phyloP scores from a whole-genome alignment of 2,797 vertebrate genomes.

The Phataginus tetradactyla region DNA sequence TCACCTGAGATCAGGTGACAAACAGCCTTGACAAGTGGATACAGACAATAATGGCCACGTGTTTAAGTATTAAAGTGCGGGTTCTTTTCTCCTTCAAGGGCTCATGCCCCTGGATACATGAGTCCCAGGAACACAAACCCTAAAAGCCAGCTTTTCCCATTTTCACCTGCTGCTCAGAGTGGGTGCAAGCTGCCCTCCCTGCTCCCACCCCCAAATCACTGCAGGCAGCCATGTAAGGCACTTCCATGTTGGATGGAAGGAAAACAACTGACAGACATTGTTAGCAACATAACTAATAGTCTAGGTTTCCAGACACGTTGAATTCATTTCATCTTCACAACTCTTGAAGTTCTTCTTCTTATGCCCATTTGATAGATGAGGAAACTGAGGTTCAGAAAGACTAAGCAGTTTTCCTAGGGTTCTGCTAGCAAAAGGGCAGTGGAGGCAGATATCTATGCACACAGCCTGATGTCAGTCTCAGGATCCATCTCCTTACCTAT shows the following conservation, averaged over 20 bases:
- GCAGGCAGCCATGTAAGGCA: background rate
- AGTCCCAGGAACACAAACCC: background rate
- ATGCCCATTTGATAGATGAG: background rate
- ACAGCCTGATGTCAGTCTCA: background rate
- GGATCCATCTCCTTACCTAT: background rate
- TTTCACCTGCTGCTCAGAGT: background rate
- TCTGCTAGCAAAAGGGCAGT: background rate
- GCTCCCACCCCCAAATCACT: background rate
- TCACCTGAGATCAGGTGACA: background rate
- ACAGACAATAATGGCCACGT: rapidly evolving
- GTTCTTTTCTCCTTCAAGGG: background rate
- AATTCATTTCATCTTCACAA: background rate
- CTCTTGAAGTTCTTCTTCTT: background rate
- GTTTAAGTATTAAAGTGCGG: background rate
- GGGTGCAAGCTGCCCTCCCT: background rate
- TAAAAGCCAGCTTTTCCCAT: background rate
- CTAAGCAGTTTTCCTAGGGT: too few species aligned
- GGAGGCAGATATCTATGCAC: background rate
- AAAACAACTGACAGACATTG: background rate
- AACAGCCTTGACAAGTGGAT: background rate
- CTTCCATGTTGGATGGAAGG: background rate
- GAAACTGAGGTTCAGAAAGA: background rate
- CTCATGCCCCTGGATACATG: background rate
- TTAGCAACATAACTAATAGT: background rate
- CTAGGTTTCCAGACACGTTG: background rate